Evolutionary conservation across 2,113 vertebrate genomes (phyloP).

Genomic region (Tupaia tana): DNA sequence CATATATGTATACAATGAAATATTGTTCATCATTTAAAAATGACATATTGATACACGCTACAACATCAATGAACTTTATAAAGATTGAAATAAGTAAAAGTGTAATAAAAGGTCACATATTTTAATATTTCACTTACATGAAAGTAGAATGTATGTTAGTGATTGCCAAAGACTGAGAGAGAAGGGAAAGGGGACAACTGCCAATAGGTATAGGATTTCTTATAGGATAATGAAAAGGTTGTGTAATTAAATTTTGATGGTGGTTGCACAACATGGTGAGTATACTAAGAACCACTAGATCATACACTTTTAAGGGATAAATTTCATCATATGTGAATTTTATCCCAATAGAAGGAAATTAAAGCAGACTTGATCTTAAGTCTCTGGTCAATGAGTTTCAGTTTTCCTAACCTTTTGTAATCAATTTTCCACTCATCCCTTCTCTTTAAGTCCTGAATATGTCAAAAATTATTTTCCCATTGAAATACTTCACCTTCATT

Average conservation of each 20-base stretch:
- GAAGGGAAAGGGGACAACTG: background rate
- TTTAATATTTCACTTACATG: background rate
- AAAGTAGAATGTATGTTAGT: background rate
- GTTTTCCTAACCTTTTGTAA: background rate
- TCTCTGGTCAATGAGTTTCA: background rate
- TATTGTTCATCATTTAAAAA: constrained; percentile 25
- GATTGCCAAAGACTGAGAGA: background rate
- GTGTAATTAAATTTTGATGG: background rate
- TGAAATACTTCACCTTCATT: background rate
- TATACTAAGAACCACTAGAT: background rate
- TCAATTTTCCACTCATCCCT: background rate
- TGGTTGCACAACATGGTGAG: background rate
- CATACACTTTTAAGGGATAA: background rate
- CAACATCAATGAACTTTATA: background rate
- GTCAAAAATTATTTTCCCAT: constrained; percentile 18
- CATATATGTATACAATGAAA: background rate
- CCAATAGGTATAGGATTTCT: background rate
- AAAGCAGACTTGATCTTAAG: background rate
- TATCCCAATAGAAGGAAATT: background rate
- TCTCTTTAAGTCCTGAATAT: background rate
- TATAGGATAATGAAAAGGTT: background rate
- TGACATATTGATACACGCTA: background rate
- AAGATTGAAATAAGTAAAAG: background rate
- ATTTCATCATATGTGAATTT: background rate
- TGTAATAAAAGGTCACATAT: background rate